Evolutionary conservation across 2,888 invertebrate species (phyloP).

Genomic region (Ctenicera cuprea): DNA sequence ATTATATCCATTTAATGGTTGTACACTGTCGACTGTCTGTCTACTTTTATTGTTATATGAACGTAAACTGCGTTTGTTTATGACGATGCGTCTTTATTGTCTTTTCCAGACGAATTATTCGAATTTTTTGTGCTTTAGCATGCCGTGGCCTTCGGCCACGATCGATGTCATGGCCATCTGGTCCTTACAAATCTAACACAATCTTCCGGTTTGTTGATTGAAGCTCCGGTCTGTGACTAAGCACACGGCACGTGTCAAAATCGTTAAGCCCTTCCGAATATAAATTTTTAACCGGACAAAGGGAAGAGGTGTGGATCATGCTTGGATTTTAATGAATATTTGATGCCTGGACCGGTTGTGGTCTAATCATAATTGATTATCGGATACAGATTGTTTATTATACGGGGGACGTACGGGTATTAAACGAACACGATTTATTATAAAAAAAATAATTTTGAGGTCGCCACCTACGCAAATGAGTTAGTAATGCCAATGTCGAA

Average conservation of each 20-base stretch:
- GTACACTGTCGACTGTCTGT: background rate
- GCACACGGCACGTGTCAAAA: background rate
- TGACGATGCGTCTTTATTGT: background rate
- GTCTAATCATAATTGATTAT: conserved; percentile 27
- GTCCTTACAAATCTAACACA: no score
- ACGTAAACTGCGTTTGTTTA: background rate
- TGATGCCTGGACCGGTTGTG: conserved; percentile 14
- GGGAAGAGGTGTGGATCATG: conserved; percentile 31
- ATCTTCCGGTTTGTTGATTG: no score
- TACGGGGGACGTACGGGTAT: background rate
- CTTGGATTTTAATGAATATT: conserved; percentile 35
- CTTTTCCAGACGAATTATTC: background rate
- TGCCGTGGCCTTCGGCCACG: no score
- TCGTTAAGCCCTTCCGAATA: conserved; percentile 4
- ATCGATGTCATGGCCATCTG: no score
- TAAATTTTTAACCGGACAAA: conserved; percentile 27
- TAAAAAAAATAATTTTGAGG: background rate
- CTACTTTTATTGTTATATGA: background rate
- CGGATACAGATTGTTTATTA: background rate
- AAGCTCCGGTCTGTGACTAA: background rate
- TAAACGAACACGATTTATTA: no score
- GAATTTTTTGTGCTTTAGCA: no score
- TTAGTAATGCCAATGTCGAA: conserved; percentile 19
- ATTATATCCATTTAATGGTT: conserved; percentile 3
- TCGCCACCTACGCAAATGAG: conserved; percentile 6